Conservation (phyloP, 2,888 invertebrate genomes). For the Drepanosiphum platanoidis region DNA sequence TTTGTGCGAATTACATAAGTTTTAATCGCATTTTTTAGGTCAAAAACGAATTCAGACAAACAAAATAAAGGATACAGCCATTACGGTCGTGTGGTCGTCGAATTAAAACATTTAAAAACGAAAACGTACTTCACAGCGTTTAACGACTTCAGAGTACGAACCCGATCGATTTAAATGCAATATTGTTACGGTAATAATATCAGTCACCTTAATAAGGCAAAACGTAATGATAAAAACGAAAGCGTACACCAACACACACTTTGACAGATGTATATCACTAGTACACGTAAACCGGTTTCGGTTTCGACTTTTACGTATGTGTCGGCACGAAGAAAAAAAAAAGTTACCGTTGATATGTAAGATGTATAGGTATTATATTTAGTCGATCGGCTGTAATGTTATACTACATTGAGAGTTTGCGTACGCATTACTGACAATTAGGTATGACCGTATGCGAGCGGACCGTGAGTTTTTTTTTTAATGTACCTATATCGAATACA, state of each 20-base stretch:
- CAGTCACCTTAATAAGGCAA: neutral
- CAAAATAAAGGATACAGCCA: neutral
- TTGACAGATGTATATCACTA: conserved; percentile 55
- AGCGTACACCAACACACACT: conserved; percentile 21
- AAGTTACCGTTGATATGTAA: neutral
- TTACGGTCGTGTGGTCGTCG: neutral
- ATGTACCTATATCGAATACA: neutral
- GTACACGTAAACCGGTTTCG: conserved; percentile 37
- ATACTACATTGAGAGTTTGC: conserved; percentile 4
- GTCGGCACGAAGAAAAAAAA: conserved; percentile 29
- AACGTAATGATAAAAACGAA: conserved; percentile 52
- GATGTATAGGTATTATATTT: neutral
- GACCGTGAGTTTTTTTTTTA: neutral
- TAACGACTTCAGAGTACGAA: neutral
- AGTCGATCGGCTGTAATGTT: neutral
- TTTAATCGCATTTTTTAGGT: neutral
- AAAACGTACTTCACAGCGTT: neutral
- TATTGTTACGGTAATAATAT: neutral
- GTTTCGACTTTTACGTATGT: conserved; percentile 17
- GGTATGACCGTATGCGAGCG: neutral
- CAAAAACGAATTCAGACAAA: neutral
- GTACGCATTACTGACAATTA: conserved; percentile 3
- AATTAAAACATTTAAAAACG: neutral
- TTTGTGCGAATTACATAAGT: too few relatives aligned
- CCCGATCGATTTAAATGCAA: neutral